Evolutionary conservation across 1,140 invertebrate genomes (phyloP).

Genomic region (Diorhabda carinulata): DNA sequence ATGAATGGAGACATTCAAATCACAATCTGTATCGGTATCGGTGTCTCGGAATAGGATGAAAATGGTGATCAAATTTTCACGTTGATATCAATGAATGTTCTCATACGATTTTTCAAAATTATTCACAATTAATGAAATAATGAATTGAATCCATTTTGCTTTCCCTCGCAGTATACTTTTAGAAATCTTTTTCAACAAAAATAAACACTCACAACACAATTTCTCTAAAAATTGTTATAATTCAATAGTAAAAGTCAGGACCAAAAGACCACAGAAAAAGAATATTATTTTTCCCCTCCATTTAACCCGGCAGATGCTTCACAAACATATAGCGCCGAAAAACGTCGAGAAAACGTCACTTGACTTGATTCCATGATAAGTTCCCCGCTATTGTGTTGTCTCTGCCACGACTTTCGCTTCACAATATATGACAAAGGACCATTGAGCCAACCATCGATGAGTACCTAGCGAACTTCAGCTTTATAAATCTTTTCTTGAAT

Average conservation of each 20-base stretch:
- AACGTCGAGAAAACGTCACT: not conserved
- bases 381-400: slow-evolving; percentile 1
- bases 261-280: not conserved
- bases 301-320: not conserved
- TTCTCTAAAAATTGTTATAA: not conserved
- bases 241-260: not conserved
- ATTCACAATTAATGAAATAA: too few species aligned
- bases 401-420: not conserved
- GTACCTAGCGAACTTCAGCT: not conserved
- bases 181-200: too few species aligned
- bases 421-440: slow-evolving; percentile 2
- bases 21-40: too few species aligned
- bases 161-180: too few species aligned
- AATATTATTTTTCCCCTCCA: not conserved
- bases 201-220: too few species aligned
- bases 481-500: not conserved
- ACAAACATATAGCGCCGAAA: not conserved
- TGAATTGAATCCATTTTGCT: too few species aligned
- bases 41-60: too few species aligned
- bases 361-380: not conserved
- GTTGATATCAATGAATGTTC: too few species aligned
- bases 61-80: too few species aligned
- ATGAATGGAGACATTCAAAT: too few species aligned
- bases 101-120: too few species aligned
- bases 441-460: slow-evolving; percentile 1